phyloP scores from a whole-genome alignment of 2,113 vertebrate species.

The Copsychus sechellarum region DNA sequence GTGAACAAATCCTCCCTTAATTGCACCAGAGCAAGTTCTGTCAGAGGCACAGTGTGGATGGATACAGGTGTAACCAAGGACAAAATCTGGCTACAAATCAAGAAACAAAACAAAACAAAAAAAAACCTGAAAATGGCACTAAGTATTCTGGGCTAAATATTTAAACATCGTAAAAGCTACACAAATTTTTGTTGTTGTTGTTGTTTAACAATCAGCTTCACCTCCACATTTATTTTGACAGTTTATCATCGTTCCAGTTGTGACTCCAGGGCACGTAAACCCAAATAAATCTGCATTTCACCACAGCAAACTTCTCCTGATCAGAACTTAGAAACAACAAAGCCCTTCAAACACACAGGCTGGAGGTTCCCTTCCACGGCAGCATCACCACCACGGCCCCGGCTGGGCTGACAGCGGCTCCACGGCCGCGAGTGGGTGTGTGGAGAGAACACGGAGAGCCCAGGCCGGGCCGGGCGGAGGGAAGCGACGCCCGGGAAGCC shows the following conservation, averaged over 20 bases:
- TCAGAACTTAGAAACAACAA: slow-evolving; percentile 40
- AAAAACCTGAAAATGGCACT: neutral
- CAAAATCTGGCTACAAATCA: neutral
- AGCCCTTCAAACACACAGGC: neutral
- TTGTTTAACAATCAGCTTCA: slow-evolving; percentile 35
- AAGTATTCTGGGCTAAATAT: neutral
- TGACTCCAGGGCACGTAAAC: neutral
- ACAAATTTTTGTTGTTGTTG: neutral
- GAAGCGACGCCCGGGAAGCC: neutral
- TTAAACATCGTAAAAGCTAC: slow-evolving; percentile 9
- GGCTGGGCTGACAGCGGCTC: neutral
- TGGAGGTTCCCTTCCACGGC: neutral
- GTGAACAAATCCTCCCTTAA: neutral
- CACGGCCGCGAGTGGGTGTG: neutral
- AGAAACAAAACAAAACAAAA: neutral
- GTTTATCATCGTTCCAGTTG: slow-evolving; percentile 13
- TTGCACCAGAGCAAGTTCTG: neutral
- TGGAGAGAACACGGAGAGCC: neutral
- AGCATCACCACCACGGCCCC: neutral
- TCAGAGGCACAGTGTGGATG: neutral
- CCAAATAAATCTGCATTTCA: slow-evolving; percentile 16
- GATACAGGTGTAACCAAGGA: slow-evolving; percentile 18
- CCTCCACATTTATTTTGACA: slow-evolving; percentile 53
- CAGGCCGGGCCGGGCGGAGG: neutral
- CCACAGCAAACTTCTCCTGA: slow-evolving; percentile 15